Evolutionary conservation across 2,888 invertebrate species (phyloP).

Genomic region (Eupsilia transversa): DNA sequence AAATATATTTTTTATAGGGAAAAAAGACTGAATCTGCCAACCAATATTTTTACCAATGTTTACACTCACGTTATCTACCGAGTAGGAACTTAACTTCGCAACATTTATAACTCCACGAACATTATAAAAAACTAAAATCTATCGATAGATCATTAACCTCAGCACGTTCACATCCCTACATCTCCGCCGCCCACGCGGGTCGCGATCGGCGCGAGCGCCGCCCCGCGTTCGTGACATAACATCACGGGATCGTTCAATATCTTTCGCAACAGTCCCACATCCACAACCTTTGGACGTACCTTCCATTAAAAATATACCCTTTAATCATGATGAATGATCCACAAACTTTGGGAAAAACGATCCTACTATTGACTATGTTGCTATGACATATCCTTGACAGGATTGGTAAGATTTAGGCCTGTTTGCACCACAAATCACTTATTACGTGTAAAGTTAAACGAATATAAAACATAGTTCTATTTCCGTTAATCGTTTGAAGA

Average conservation of each 20-base stretch:
- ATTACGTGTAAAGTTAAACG: too few species aligned
- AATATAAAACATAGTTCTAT: too few species aligned
- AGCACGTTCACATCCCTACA: conserved; percentile 70
- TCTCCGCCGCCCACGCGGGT: conserved; percentile 87
- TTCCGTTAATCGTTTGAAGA: too few species aligned
- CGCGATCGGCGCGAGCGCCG: conserved; percentile 84
- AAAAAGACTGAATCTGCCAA: too few species aligned
- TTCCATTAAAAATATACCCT: conserved; percentile 69
- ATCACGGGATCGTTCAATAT: conserved; percentile 87
- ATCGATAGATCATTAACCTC: conserved; percentile 51
- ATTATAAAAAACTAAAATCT: conserved; percentile 9
- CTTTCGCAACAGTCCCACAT: conserved; percentile 83
- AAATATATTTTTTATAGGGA: neutral
- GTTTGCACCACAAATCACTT: too few species aligned
- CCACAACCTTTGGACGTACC: conserved; percentile 80
- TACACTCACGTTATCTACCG: neutral
- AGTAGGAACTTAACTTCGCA: neutral
- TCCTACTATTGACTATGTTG: neutral
- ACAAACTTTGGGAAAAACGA: neutral
- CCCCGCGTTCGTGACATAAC: conserved; percentile 87
- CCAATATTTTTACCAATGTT: neutral
- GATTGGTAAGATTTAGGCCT: too few species aligned
- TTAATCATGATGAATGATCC: conserved; percentile 37
- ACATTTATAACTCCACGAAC: neutral
- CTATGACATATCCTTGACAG: too few species aligned